phyloP scores from a whole-genome alignment of 2,888 invertebrate genomes.

The Eurytoma californica region DNA sequence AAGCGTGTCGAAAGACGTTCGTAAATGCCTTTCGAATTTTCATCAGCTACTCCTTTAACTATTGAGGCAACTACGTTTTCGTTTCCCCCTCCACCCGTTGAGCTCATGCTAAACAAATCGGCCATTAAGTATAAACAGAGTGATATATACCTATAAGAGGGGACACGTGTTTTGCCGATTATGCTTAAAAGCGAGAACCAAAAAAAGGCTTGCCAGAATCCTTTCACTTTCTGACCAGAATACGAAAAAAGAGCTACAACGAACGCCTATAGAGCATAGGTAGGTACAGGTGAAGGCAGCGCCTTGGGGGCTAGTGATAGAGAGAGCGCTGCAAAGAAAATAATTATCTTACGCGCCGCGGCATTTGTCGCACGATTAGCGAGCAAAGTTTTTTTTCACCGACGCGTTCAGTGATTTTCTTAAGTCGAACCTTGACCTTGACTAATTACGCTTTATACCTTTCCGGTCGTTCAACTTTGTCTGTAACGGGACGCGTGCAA shows the following conservation, averaged over 20 bases:
- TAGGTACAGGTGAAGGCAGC: neutral
- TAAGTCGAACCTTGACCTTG: slow-evolving; percentile 35
- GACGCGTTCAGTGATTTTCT: neutral
- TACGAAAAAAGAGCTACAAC: slow-evolving; percentile 12
- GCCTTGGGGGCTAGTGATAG: neutral
- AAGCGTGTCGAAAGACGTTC: slow-evolving; percentile 5
- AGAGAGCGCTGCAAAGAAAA: neutral
- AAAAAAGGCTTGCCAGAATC: slow-evolving; percentile 23
- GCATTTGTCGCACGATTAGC: neutral
- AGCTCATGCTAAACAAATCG: too few species aligned
- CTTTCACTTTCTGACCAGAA: slow-evolving; percentile 54
- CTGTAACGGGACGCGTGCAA: slow-evolving; percentile 44
- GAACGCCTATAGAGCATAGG: neutral
- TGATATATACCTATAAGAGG: too few species aligned
- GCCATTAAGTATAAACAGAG: too few species aligned
- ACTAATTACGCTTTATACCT: slow-evolving; percentile 25
- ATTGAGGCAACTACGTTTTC: neutral
- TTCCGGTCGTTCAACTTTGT: slow-evolving; percentile 51
- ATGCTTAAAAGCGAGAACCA: neutral
- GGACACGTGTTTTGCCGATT: slow-evolving; percentile 41
- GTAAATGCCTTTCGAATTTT: slow-evolving; percentile 36
- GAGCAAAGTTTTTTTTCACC: neutral
- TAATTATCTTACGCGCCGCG: neutral
- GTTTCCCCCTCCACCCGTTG: too few species aligned
- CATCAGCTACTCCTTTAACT: slow-evolving; percentile 3